phyloP scores from a whole-genome alignment of 2,797 vertebrate species.

The Malacoraja senta region DNA sequence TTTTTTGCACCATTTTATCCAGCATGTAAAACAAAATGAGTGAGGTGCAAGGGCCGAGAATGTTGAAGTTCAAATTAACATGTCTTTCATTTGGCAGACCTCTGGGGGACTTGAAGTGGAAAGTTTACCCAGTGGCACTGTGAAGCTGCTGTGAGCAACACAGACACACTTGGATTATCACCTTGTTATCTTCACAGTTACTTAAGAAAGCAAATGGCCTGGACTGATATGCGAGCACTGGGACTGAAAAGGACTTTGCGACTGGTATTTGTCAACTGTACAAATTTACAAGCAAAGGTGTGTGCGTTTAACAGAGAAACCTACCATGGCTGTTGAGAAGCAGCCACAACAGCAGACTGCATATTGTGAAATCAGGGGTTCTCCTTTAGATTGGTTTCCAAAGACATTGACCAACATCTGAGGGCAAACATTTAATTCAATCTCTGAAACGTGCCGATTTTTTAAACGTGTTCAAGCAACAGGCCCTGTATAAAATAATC shows the following conservation, averaged over 20 bases:
- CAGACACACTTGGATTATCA: conserved; percentile 60
- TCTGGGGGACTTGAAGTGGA: conserved; percentile 60
- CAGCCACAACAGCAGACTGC: neutral
- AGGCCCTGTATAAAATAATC: neutral
- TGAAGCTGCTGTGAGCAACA: conserved; percentile 47
- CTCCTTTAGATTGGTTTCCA: neutral
- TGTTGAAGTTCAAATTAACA: conserved; percentile 45
- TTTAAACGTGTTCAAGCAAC: neutral
- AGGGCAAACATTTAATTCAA: neutral
- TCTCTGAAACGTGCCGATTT: neutral
- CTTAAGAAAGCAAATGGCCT: conserved; percentile 87
- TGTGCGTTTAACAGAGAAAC: neutral
- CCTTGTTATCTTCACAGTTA: conserved; percentile 75
- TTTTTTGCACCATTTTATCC: neutral
- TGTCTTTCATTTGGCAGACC: conserved; percentile 54
- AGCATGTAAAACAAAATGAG: neutral
- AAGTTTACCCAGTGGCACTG: conserved; percentile 55
- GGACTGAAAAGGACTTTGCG: conserved; percentile 50
- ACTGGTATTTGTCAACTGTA: conserved; percentile 4
- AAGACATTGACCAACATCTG: neutral
- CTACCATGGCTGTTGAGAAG: neutral
- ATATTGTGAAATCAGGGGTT: neutral
- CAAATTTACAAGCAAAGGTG: neutral
- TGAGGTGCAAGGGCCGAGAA: neutral
- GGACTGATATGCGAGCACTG: conserved; percentile 48